Evolutionary conservation across 37 sponge, comb jelly and placozoan species (phyloP).

Genomic region (Hormiphora californensis): DNA sequence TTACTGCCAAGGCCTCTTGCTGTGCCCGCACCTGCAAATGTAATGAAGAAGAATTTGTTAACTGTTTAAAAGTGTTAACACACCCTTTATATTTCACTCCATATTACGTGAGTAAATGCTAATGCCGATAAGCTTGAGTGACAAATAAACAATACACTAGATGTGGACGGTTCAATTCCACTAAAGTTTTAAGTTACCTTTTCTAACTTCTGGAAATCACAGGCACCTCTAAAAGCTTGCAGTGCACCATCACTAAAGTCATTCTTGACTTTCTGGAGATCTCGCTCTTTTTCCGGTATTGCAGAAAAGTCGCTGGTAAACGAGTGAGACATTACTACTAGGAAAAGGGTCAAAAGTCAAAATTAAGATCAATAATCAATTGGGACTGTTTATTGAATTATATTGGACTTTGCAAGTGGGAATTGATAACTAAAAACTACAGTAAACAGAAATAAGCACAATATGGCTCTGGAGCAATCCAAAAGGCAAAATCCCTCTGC

Average conservation of each 20-base stretch:
- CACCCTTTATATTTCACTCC: background rate
- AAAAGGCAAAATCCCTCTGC: too few species aligned
- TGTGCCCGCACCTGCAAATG: background rate
- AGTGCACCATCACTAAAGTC: slow-evolving; percentile 30
- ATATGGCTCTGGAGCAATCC: too few species aligned
- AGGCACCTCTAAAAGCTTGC: slow-evolving; percentile 47
- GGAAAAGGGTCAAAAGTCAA: too few species aligned
- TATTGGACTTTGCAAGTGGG: too few species aligned
- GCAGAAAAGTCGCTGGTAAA: slow-evolving; percentile 24
- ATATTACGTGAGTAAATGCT: too few species aligned
- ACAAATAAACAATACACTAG: too few species aligned
- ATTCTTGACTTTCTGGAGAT: slow-evolving; percentile 4
- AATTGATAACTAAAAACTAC: too few species aligned
- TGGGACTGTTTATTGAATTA: too few species aligned
- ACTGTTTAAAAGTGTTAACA: background rate
- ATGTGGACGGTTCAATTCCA: too few species aligned
- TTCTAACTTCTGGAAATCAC: slow-evolving; percentile 46
- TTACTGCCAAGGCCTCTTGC: slow-evolving; percentile 44
- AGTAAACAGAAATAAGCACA: too few species aligned
- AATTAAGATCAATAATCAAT: too few species aligned
- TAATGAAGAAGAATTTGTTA: background rate
- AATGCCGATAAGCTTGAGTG: too few species aligned
- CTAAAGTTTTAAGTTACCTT: background rate
- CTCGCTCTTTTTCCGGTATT: slow-evolving; percentile 41
- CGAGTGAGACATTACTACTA: slow-evolving; percentile 46